Evolutionary conservation across 2,797 vertebrate species (phyloP).

Genomic region (Astyanax mexicanus): DNA sequence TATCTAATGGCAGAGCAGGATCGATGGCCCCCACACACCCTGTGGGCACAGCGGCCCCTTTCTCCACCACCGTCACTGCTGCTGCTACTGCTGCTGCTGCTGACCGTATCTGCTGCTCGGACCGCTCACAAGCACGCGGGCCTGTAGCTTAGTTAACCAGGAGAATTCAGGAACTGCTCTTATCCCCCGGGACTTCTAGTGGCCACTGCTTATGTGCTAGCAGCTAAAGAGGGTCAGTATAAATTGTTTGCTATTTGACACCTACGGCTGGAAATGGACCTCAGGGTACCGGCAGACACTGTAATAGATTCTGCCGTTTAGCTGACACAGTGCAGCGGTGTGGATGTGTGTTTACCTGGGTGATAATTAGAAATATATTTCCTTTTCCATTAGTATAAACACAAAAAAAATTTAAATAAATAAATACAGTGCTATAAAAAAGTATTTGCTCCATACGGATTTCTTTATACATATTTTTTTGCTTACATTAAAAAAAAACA

Average conservation of each 20-base stretch:
- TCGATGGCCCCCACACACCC: constrained; percentile 64
- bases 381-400: no score
- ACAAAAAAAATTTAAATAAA: no score
- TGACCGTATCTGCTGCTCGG: constrained; percentile 42
- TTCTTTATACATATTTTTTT: no score
- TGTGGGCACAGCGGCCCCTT: constrained; percentile 55
- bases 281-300: constrained; percentile 11
- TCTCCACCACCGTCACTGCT: constrained; percentile 48
- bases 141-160: constrained; percentile 55
- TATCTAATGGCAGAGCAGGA: constrained; percentile 65
- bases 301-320: constrained; percentile 2
- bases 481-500: no score
- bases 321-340: not conserved
- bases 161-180: constrained; percentile 50
- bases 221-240: constrained; percentile 40
- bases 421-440: no score
- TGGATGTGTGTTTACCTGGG: not conserved
- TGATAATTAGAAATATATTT: no score
- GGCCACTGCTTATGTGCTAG: constrained; percentile 38
- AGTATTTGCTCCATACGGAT: no score
- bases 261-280: constrained; percentile 22
- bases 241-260: constrained; percentile 55
- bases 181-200: constrained; percentile 41
- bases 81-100: no score
- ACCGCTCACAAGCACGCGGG: constrained; percentile 25